These are phyloP conservation scores for Empidonax alnorum DNA, from an alignment of 2,113 vertebrate genomes.

Conservation along the genomic window DNA sequence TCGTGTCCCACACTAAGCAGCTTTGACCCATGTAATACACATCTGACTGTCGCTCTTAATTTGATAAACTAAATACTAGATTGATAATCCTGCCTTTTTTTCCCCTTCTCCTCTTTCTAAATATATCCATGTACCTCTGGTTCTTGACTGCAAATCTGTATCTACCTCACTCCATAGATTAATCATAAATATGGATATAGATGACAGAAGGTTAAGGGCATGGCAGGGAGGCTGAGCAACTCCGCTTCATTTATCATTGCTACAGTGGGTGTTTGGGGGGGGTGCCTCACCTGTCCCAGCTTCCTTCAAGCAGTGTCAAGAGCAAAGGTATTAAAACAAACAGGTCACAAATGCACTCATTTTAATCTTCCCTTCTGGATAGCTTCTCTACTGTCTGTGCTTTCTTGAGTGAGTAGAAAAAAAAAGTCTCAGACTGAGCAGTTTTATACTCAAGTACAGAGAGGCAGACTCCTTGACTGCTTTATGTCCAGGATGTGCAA, in stretches of 20 bases:
- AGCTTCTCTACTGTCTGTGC: not conserved
- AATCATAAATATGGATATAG: constrained; percentile 63
- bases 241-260: constrained; percentile 11
- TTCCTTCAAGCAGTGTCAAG: constrained; percentile 8
- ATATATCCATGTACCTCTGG: constrained; percentile 26
- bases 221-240: not conserved
- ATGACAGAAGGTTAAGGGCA: constrained; percentile 51
- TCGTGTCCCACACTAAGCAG: not conserved
- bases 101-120: constrained; percentile 44
- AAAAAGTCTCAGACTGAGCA: not conserved
- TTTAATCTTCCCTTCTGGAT: not conserved
- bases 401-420: not conserved
- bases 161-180: constrained; percentile 25
- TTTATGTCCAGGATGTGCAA: not conserved
- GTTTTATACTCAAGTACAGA: not conserved
- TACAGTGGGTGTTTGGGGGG: not conserved
- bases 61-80: constrained; percentile 48
- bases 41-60: constrained; percentile 26
- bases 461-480: not conserved
- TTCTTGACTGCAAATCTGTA: not conserved
- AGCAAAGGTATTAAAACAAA: constrained; percentile 36
- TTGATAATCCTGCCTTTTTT: constrained; percentile 44
- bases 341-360: not conserved
- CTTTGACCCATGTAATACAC: constrained; percentile 46
- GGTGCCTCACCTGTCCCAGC: not conserved